Percentiles rank a stretch among this genome's conserved stretches.
Conservation (phyloP, 2,888 invertebrate genomes). For the Diarsia mendica region DNA sequence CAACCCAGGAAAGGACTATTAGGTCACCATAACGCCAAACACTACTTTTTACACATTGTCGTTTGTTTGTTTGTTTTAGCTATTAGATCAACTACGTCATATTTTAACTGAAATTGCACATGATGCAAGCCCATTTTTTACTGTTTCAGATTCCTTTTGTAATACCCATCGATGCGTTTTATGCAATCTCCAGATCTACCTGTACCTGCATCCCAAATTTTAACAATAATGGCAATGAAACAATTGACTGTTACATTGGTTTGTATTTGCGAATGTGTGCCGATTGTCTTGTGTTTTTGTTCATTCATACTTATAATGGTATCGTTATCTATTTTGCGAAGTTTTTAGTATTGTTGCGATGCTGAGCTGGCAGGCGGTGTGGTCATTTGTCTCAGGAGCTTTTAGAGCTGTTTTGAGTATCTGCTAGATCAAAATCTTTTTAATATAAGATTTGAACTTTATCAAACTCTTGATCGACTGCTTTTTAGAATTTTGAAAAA, state of each 20-base stretch:
- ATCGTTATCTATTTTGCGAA: constrained; percentile 27
- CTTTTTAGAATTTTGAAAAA: background rate
- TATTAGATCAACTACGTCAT: background rate
- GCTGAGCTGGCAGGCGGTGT: background rate
- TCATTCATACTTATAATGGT: constrained; percentile 17
- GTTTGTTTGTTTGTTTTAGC: background rate
- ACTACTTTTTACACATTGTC: too few species aligned
- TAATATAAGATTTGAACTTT: background rate
- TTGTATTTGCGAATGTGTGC: constrained; percentile 34
- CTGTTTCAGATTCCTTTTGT: background rate
- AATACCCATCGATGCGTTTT: background rate
- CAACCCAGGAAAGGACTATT: too few species aligned
- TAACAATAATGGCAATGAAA: constrained; percentile 34
- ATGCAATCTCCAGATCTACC: constrained; percentile 31
- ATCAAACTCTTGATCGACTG: background rate
- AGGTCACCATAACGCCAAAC: too few species aligned
- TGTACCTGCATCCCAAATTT: constrained; percentile 5
- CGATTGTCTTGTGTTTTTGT: constrained; percentile 45
- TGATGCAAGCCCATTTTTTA: background rate
- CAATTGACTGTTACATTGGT: constrained; percentile 22
- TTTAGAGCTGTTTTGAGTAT: background rate
- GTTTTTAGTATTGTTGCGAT: constrained; percentile 6
- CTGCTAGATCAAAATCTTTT: background rate
- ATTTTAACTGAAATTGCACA: background rate
- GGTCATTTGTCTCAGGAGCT: background rate